Conservation (phyloP, 2,888 invertebrate genomes). For the Lysandra bellargus region DNA sequence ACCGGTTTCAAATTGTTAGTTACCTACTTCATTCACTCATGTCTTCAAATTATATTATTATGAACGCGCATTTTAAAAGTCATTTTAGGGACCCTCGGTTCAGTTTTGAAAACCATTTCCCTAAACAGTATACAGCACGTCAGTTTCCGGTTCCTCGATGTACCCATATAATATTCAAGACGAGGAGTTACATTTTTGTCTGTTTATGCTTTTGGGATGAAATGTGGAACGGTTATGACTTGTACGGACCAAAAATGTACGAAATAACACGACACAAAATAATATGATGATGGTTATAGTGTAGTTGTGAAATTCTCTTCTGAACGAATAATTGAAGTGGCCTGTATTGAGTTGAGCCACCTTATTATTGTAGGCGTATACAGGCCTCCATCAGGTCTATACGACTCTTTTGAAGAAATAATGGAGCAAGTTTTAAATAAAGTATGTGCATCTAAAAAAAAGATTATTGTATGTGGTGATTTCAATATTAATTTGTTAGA, state of each 20-base stretch:
- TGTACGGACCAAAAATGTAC: background rate
- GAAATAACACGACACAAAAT: background rate
- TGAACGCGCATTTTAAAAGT: background rate
- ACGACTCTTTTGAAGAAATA: too few species aligned
- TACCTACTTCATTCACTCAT: too few species aligned
- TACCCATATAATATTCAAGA: background rate
- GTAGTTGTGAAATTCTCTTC: too few species aligned
- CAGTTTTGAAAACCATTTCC: background rate
- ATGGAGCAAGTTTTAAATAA: too few species aligned
- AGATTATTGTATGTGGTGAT: too few species aligned
- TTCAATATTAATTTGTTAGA: too few species aligned
- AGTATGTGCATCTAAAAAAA: too few species aligned
- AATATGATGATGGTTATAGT: background rate
- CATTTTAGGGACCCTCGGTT: background rate
- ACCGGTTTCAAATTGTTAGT: background rate
- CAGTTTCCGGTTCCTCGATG: background rate
- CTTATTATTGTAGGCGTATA: too few species aligned
- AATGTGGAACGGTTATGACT: constrained; percentile 1
- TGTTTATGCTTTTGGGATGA: constrained; percentile 9
- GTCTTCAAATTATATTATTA: too few species aligned
- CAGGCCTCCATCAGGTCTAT: too few species aligned
- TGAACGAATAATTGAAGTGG: too few species aligned
- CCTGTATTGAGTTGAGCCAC: too few species aligned
- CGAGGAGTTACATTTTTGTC: background rate
- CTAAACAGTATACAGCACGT: background rate